phyloP scores from a whole-genome alignment of 2,888 invertebrate genomes.

The Callyntrura sp. region DNA sequence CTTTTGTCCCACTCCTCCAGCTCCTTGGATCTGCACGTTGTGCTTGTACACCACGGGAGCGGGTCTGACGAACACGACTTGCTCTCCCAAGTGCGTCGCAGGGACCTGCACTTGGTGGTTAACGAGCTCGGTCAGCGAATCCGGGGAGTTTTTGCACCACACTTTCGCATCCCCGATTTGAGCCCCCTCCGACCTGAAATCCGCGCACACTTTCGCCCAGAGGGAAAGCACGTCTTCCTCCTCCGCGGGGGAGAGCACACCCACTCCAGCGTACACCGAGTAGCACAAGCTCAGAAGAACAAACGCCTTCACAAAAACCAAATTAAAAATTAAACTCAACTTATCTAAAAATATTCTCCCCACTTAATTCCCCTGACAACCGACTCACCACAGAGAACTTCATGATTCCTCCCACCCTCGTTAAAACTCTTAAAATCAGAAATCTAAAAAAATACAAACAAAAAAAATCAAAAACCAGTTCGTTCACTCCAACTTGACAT shows the following conservation, averaged over 20 bases:
- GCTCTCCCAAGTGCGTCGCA: conserved; percentile 37
- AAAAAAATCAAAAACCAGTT: too few species aligned
- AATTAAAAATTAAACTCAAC: too few species aligned
- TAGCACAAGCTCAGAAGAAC: conserved; percentile 21
- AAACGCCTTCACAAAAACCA: neutral
- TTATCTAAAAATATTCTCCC: too few species aligned
- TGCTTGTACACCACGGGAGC: conserved; percentile 70
- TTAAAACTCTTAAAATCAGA: too few species aligned
- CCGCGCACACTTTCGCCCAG: conserved; percentile 56
- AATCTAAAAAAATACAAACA: too few species aligned
- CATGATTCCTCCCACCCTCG: too few species aligned
- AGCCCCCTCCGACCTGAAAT: conserved; percentile 49
- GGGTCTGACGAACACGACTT: conserved; percentile 72
- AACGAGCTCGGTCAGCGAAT: conserved; percentile 50
- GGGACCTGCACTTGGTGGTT: conserved; percentile 73
- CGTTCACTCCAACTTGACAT: too few species aligned
- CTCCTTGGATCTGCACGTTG: conserved; percentile 73
- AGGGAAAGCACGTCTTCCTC: conserved; percentile 68
- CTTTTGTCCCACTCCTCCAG: conserved; percentile 54
- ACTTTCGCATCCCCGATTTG: conserved; percentile 67
- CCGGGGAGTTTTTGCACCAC: conserved; percentile 71
- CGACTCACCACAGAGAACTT: too few species aligned
- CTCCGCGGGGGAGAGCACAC: conserved; percentile 60
- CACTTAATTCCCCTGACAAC: too few species aligned
- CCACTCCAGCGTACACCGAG: conserved; percentile 64